Evolutionary conservation across 2,113 vertebrate species (phyloP).

Genomic region (Serilophus lunatus): DNA sequence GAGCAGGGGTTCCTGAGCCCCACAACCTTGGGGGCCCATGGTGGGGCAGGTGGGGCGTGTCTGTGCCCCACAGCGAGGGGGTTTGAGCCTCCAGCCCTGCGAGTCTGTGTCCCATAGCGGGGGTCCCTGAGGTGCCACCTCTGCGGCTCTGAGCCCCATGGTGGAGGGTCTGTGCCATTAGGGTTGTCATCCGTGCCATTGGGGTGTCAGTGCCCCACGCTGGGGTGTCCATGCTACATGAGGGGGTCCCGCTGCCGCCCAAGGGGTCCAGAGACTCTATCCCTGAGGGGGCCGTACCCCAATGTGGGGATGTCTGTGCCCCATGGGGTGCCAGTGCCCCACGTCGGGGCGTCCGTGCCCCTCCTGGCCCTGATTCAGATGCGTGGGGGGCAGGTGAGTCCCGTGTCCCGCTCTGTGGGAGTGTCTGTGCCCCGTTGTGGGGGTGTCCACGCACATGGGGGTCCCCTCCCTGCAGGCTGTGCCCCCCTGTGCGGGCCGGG

Average conservation of each 20-base stretch:
- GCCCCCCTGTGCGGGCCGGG: constrained; percentile 70
- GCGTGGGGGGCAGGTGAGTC: too few relatives aligned
- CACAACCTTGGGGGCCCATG: background rate
- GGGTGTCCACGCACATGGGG: background rate
- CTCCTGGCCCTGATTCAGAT: too few relatives aligned
- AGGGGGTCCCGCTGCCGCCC: background rate
- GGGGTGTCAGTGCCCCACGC: background rate
- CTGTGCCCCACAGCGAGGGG: background rate
- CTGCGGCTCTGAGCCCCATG: background rate
- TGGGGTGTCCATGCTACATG: too few relatives aligned
- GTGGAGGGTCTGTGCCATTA: too few relatives aligned
- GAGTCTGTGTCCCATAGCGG: background rate
- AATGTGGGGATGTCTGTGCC: too few relatives aligned
- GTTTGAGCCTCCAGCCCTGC: too few relatives aligned
- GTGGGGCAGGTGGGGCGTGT: too few relatives aligned
- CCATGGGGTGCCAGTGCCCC: background rate
- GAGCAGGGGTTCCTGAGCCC: background rate
- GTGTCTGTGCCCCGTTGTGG: background rate
- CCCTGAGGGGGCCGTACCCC: constrained; percentile 33
- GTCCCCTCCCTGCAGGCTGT: constrained; percentile 73
- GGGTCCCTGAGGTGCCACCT: background rate
- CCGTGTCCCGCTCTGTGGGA: too few relatives aligned
- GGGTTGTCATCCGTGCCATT: too few relatives aligned
- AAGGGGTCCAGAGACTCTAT: background rate
- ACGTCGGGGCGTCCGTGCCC: too few relatives aligned